Base-by-base conservation (phyloP, 2,113 vertebrate species). In the Nematolebias whitei region DNA sequence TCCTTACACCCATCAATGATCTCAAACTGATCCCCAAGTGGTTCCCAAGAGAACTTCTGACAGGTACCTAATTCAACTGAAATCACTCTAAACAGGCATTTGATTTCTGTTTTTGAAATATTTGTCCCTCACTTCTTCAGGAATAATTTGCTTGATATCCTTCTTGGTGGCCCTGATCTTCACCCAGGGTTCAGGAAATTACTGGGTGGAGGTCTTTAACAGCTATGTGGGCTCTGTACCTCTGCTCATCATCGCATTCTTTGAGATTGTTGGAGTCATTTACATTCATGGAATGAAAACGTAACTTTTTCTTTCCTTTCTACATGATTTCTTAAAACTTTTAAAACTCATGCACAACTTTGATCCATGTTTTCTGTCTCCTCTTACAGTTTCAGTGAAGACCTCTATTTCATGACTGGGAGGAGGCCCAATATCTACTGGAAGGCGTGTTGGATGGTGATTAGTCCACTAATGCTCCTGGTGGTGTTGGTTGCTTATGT, bases 171-270 rank as follows among this genome's bases (percentile, higher is more conserved):
- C 93, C 23, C 88, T 94, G 38, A 92, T 95, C 75, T 98, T 98
- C 84, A 89, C 93, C 0, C 38, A 94, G 90, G 86, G 89, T 23
- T 98, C 96, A 0, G 97, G 97, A 2, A 96, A 91, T 88, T 98
- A 98, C 86, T 98, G 96, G 96, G 90, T 98, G 32, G 95, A 95
- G 86, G 84, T 96, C 73, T 97, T 98, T 26, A 96, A 97, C 76
- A 87, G 57, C 69, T 95, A 94, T 0, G 94, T 90, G 0, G 93
- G 85, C 5, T 94, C 95, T 0, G 23, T 96, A 14, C 95, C 95
- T 63, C 91, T 98, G 50, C 85, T 97, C 40, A 32, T 96, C 72
- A 85, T 98, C 0, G 94, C 95, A 12, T 94, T 96, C 78, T 92
- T 94, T 48, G 96, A 98, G 87, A 78, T 96, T 18, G 59, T 84